Evolutionary conservation across 2,888 invertebrate species (phyloP).

Genomic region (Drosophila multiciliata): DNA sequence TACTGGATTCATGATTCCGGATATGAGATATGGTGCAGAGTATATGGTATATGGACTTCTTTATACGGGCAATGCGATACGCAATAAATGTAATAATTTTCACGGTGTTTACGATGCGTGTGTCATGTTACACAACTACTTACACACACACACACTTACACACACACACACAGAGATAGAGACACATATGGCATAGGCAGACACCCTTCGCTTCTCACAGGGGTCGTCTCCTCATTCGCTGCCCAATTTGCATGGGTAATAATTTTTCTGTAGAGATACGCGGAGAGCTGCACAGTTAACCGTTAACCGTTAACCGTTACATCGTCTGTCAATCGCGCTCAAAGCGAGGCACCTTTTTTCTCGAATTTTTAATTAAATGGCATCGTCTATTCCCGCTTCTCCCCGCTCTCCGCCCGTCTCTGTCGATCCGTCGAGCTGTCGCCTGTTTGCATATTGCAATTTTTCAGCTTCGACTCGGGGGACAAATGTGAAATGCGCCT

Average conservation of each 20-base stretch:
- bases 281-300: conserved; percentile 48
- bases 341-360: conserved; percentile 72
- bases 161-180: not conserved
- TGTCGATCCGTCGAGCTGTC: conserved; percentile 34
- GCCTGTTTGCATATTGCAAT: conserved; percentile 78
- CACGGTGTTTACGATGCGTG: conserved; percentile 63
- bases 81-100: conserved; percentile 63
- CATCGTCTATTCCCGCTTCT: conserved; percentile 52
- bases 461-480: conserved; percentile 45
- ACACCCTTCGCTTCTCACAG: conserved; percentile 32
- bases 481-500: conserved; percentile 65
- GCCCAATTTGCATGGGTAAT: conserved; percentile 80
- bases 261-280: conserved; percentile 57
- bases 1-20: conserved; percentile 30
- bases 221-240: conserved; percentile 34
- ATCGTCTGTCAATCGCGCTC: conserved; percentile 75
- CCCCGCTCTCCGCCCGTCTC: not conserved
- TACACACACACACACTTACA: conserved; percentile 3
- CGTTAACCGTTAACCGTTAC: conserved; percentile 64
- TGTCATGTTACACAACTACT: conserved; percentile 73
- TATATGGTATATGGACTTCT: not conserved
- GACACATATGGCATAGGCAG: conserved; percentile 6
- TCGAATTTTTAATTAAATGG: conserved; percentile 79
- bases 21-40: conserved; percentile 16
- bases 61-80: conserved; percentile 47